These are phyloP conservation scores for Porphyrio hochstetteri DNA, from an alignment of 2,113 vertebrate genomes.

Conservation along the genomic window DNA sequence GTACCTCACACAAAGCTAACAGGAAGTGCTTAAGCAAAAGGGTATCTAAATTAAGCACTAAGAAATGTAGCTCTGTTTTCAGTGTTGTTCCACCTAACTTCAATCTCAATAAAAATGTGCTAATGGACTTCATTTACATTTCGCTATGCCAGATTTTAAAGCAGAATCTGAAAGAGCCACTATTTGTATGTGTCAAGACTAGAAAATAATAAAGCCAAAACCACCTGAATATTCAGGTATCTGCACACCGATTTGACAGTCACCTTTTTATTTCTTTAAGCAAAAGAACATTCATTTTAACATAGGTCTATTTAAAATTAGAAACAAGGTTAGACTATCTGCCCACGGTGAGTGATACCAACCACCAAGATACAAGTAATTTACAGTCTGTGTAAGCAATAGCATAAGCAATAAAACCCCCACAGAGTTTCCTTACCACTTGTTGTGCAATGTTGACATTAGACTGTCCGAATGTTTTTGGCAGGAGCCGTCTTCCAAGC, in stretches of 20 bases:
- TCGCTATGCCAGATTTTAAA: not conserved
- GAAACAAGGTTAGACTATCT: not conserved
- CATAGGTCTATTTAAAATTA: not conserved
- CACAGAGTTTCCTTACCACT: slow-evolving; percentile 85
- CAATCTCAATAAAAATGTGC: not conserved
- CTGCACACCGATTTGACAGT: not conserved
- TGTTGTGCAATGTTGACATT: slow-evolving; percentile 96
- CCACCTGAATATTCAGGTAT: not conserved
- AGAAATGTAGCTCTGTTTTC: not conserved
- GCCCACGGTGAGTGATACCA: not conserved
- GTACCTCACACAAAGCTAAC: not conserved
- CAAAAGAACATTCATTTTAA: not conserved
- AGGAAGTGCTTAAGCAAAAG: not conserved
- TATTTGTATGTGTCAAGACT: not conserved
- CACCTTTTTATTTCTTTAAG: not conserved
- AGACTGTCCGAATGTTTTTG: slow-evolving; percentile 97
- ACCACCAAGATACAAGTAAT: not conserved
- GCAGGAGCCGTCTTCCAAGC: slow-evolving; percentile 94
- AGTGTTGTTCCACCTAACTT: not conserved
- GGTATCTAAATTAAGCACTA: not conserved
- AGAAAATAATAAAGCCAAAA: not conserved
- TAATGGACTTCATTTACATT: not conserved
- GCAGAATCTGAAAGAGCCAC: not conserved
- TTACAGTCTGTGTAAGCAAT: not conserved
- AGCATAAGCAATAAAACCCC: not conserved